Base-by-base conservation (phyloP, 37 sponge, comb jelly and placozoan species). In the Eunapius fragilis region DNA sequence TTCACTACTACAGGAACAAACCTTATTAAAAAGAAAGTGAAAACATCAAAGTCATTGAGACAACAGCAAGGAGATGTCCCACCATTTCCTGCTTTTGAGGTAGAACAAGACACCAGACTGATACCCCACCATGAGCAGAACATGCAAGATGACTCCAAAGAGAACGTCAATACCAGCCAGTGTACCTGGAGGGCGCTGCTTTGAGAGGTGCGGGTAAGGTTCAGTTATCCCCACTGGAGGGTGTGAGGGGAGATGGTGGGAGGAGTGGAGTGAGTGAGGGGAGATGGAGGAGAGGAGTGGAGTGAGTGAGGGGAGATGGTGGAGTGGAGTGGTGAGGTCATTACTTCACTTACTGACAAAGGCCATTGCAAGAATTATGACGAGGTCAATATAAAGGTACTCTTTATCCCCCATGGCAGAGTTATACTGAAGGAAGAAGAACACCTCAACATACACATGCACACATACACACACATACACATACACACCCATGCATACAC, bases 341-440 rank as follows among this genome's bases (percentile, higher is more conserved):
- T 24, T 6, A 48, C 2, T 17, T 3, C 68, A 91, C 95, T 91
- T 86, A 94, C 95, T 96, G 85, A 91, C 95, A 74, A 97, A 86
- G 26, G 96, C 89, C 26, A 98, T 30, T 24, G 86, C 79, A 30
- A 93, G 50, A 3, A 93, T 79, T 3, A 95, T 77, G 45, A 98
- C 67, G 45, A 98, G 72, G 78, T 95, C 96, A 33, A 95, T 90
- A 86, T 91, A 95, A 22, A 98, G 79, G 80, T 94, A 95, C 90
- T 94, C 93, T 26, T 74, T 71, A 75, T 95, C 95, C 23, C 95
- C 89, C 77, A 97, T 67, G 74, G 93, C 93, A 36, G 91, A 90
- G 31, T 93, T 88, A 58, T 92, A 77, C 89, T 96, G 83, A 0
- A 88, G 6, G 41, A 35, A 24, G 30, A 17, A 34, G 2, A 67